phyloP scores from a whole-genome alignment of 2,113 vertebrate species.

The Ailuropoda melanoleuca region DNA sequence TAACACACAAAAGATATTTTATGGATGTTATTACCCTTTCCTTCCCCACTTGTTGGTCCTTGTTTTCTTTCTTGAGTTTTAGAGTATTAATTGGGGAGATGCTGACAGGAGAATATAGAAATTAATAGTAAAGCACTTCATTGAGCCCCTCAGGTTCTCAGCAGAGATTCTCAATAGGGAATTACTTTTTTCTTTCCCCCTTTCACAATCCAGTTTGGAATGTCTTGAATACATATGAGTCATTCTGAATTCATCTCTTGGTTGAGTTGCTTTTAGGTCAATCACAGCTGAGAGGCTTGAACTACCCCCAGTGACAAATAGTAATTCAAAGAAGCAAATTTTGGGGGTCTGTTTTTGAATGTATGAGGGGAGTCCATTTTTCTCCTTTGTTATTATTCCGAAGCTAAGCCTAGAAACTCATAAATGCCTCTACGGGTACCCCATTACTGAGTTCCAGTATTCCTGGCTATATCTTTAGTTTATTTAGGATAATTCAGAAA shows the following conservation, averaged over 20 bases:
- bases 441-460: not conserved
- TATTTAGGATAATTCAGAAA: conserved; percentile 35
- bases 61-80: conserved; percentile 42
- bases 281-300: not conserved
- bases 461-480: not conserved
- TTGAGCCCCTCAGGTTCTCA: not conserved
- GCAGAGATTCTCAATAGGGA: not conserved
- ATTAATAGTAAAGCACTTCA: conserved; percentile 37
- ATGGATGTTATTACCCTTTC: not conserved
- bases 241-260: not conserved
- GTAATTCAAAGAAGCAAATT: not conserved
- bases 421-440: not conserved
- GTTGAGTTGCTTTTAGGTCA: not conserved
- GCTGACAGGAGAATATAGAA: not conserved
- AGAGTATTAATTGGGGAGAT: not conserved
- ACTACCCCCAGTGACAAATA: not conserved
- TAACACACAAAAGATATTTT: not conserved
- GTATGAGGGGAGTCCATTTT: not conserved
- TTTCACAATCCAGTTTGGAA: not conserved
- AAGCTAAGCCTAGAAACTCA: not conserved
- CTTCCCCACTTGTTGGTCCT: not conserved
- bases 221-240: not conserved
- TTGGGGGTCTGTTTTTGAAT: not conserved
- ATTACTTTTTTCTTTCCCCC: not conserved
- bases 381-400: not conserved